phyloP scores from a whole-genome alignment of 2,888 invertebrate genomes.

The Drosophila acutilabella region DNA sequence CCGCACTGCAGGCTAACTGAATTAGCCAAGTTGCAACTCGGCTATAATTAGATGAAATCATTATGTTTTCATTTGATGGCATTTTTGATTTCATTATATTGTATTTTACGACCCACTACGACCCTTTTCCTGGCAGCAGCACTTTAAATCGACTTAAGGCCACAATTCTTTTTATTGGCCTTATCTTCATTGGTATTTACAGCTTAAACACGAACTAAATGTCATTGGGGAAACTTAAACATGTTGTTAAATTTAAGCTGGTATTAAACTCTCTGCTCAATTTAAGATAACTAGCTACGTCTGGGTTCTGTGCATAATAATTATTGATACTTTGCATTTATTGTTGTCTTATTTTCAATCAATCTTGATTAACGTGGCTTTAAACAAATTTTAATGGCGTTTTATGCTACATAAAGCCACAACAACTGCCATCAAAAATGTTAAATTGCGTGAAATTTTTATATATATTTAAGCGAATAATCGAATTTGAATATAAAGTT shows the following conservation, averaged over 20 bases:
- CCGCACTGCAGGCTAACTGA: conserved; percentile 70
- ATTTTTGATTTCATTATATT: conserved; percentile 71
- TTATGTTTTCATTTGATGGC: conserved; percentile 69
- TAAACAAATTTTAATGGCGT: not conserved
- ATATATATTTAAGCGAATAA: too few species aligned
- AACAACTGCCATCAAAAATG: too few species aligned
- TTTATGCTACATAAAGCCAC: conserved; percentile 7
- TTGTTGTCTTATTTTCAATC: not conserved
- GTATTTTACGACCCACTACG: conserved; percentile 56
- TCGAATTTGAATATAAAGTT: conserved; percentile 1
- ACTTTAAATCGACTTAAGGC: conserved; percentile 32
- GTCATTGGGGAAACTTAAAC: conserved; percentile 14
- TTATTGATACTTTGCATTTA: conserved; percentile 20
- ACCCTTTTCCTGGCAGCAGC: not conserved
- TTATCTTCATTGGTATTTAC: conserved; percentile 32
- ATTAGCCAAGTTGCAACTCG: conserved; percentile 61
- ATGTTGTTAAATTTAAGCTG: conserved; percentile 6
- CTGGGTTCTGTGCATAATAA: not conserved
- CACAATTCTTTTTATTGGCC: conserved; percentile 43
- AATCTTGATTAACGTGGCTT: not conserved
- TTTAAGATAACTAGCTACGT: conserved; percentile 6
- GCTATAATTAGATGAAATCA: conserved; percentile 76
- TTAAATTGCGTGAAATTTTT: too few species aligned
- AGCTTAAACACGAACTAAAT: conserved; percentile 9
- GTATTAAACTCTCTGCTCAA: too few species aligned